Percentiles rank a stretch among this genome's conserved stretches.
Evolutionary conservation across 2,888 invertebrate species (phyloP).

Genomic region (Hypolimnas misippus): DNA sequence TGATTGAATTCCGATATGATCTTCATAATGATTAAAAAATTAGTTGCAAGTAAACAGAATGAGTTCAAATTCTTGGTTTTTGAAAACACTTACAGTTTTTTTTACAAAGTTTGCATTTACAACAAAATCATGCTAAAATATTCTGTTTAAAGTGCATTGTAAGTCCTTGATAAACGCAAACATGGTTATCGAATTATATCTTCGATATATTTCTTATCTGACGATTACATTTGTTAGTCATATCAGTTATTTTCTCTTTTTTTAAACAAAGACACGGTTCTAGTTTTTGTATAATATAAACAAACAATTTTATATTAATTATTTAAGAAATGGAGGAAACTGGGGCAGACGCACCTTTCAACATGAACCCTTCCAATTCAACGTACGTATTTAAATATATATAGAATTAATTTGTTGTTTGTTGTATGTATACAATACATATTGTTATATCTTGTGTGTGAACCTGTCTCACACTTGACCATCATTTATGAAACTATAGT

Average conservation of each 20-base stretch:
- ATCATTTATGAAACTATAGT: too few species aligned
- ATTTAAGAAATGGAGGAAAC: conserved; percentile 10
- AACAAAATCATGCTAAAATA: too few species aligned
- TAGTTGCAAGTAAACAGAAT: too few species aligned
- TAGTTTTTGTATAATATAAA: background rate
- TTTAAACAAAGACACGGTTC: background rate
- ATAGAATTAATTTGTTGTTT: too few species aligned
- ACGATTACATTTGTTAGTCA: conserved; percentile 5
- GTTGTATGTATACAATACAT: too few species aligned
- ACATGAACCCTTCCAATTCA: background rate
- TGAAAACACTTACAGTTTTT: too few species aligned
- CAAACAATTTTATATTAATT: background rate
- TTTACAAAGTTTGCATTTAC: too few species aligned
- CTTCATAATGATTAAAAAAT: too few species aligned
- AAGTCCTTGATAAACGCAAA: background rate
- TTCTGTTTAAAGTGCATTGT: too few species aligned
- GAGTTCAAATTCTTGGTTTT: too few species aligned
- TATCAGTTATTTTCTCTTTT: background rate
- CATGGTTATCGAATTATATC: background rate
- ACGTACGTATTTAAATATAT: background rate
- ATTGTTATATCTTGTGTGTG: too few species aligned
- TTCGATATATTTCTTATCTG: conserved; percentile 3
- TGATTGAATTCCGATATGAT: too few species aligned
- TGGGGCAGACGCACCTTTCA: background rate
- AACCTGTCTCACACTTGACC: background rate